A percentile compares a stretch with the other conserved stretches of the same genome.
phyloP scores from a whole-genome alignment of 2,797 vertebrate species.

The Enteromius mattozi region DNA sequence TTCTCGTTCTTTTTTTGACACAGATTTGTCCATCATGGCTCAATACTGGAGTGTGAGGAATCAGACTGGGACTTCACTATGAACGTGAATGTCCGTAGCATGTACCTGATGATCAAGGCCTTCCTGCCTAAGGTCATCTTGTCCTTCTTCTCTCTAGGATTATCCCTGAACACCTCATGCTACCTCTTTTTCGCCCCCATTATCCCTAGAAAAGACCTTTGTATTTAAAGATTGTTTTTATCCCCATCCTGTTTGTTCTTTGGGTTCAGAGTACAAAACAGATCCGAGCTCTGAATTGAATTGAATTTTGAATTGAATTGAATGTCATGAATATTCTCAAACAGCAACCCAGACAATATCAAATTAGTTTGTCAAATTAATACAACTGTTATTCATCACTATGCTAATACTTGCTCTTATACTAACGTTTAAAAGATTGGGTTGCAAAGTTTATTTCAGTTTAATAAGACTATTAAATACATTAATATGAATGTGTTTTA shows the following conservation, averaged over 20 bases:
- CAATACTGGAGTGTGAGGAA: slow-evolving; percentile 91
- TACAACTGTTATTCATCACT: background rate
- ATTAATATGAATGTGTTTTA: background rate
- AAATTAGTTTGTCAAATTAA: background rate
- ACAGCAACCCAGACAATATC: background rate
- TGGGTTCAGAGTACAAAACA: background rate
- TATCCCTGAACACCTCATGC: slow-evolving; percentile 41
- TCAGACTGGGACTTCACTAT: slow-evolving; percentile 94
- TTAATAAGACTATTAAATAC: background rate
- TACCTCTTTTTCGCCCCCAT: background rate
- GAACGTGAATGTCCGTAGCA: slow-evolving; percentile 92
- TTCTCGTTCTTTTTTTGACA: background rate
- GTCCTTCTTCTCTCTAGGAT: slow-evolving; percentile 22
- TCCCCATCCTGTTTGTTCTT: background rate
- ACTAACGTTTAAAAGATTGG: background rate
- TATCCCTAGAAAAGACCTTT: background rate
- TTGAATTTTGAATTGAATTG: no score
- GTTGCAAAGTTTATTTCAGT: background rate
- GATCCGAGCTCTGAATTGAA: background rate
- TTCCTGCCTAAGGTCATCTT: slow-evolving; percentile 90
- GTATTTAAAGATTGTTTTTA: background rate
- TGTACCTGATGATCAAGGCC: slow-evolving; percentile 93
- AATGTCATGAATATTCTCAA: no score
- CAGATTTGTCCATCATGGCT: slow-evolving; percentile 94
- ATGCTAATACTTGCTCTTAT: background rate